These are phyloP conservation scores for Threskiornis aethiopicus DNA, from an alignment of 2,797 vertebrate species.

Conservation along the genomic window DNA sequence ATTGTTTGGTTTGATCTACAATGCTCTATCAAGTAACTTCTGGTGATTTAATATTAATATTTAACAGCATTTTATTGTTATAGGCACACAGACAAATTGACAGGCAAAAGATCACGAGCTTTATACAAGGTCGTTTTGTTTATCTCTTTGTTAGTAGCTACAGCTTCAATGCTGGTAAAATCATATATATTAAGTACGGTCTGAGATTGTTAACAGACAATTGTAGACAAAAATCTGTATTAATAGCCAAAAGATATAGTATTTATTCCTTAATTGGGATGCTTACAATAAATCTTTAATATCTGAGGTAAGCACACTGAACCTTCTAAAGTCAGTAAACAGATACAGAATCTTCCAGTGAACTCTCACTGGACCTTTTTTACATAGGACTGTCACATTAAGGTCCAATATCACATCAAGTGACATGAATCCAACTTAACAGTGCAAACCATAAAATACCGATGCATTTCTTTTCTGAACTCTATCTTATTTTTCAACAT, in stretches of 20 bases:
- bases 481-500: neutral
- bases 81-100: neutral
- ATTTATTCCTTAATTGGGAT: neutral
- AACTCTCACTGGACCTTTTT: neutral
- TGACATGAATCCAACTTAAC: neutral
- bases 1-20: neutral
- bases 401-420: neutral
- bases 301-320: neutral
- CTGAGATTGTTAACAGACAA: neutral
- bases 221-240: neutral
- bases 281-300: neutral
- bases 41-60: neutral
- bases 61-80: neutral
- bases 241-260: neutral
- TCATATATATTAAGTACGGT: neutral
- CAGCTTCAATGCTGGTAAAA: neutral
- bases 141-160: neutral
- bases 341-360: neutral
- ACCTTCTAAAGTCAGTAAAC: neutral
- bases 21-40: neutral
- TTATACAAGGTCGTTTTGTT: neutral
- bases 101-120: neutral
- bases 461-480: neutral
- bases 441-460: neutral
- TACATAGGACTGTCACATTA: neutral